phyloP scores from a whole-genome alignment of 2,113 vertebrate species.

The Crypturellus undulatus region DNA sequence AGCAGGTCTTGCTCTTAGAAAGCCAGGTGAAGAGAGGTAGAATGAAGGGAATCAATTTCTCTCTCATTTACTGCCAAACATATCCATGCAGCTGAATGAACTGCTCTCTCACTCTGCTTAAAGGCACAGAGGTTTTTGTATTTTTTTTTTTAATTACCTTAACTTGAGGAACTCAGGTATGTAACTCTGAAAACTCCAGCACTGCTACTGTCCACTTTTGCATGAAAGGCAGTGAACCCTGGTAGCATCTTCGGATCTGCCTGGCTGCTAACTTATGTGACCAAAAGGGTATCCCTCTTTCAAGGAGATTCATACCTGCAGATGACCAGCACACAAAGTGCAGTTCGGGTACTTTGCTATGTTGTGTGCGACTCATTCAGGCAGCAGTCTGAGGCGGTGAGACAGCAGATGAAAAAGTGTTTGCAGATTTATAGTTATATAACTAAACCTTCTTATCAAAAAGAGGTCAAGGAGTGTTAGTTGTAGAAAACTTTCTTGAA shows the following conservation, averaged over 20 bases:
- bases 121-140: background rate
- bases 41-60: background rate
- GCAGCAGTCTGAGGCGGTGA: background rate
- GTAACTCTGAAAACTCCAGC: background rate
- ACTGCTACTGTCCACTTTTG: background rate
- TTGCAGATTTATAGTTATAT: background rate
- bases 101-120: background rate
- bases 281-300: background rate
- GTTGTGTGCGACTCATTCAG: background rate
- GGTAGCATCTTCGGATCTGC: background rate
- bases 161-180: background rate
- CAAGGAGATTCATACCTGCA: background rate
- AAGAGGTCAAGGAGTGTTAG: rapidly evolving
- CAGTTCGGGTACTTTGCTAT: background rate
- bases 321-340: too few relatives aligned
- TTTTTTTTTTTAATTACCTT: background rate
- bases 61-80: background rate
- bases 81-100: background rate
- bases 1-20: background rate
- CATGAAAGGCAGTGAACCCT: background rate
- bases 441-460: background rate
- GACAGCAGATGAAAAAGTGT: background rate
- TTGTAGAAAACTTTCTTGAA: background rate
- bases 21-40: background rate
- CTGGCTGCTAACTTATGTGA: rapidly evolving